Percentiles rank a stretch among this genome's conserved stretches.
Conservation (phyloP, 1,140 invertebrate species). For the Lepidurus arcticus region DNA sequence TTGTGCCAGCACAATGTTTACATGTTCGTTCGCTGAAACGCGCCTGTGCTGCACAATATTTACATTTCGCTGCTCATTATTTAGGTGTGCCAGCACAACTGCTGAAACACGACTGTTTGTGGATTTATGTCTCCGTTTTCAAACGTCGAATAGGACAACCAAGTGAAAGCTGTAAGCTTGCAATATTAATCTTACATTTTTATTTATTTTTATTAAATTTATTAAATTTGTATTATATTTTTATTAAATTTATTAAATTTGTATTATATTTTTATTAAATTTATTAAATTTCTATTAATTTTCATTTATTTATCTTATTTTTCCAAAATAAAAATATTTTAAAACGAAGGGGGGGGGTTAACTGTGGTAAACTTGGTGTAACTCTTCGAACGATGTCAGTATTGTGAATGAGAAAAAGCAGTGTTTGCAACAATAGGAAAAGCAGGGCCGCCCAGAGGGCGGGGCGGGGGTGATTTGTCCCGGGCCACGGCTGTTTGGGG, state of each 20-base stretch:
- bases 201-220: too few relatives aligned
- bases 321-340: too few relatives aligned
- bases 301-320: too few relatives aligned
- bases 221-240: too few relatives aligned
- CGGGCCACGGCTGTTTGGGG: too few relatives aligned
- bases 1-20: neutral
- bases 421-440: neutral
- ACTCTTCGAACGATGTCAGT: neutral
- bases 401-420: constrained; percentile 1
- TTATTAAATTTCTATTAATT: too few relatives aligned
- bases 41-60: neutral
- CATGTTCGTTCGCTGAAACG: neutral
- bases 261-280: too few relatives aligned
- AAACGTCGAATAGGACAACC: neutral
- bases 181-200: neutral
- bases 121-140: neutral
- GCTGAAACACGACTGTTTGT: neutral
- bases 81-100: neutral
- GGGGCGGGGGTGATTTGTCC: too few relatives aligned
- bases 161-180: neutral
- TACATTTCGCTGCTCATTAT: neutral
- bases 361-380: neutral
- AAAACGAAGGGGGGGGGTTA: neutral
- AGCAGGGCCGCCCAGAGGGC: too few relatives aligned
- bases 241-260: too few relatives aligned